Conservation (phyloP, 2,797 vertebrate species). For the Todus mexicanus region DNA sequence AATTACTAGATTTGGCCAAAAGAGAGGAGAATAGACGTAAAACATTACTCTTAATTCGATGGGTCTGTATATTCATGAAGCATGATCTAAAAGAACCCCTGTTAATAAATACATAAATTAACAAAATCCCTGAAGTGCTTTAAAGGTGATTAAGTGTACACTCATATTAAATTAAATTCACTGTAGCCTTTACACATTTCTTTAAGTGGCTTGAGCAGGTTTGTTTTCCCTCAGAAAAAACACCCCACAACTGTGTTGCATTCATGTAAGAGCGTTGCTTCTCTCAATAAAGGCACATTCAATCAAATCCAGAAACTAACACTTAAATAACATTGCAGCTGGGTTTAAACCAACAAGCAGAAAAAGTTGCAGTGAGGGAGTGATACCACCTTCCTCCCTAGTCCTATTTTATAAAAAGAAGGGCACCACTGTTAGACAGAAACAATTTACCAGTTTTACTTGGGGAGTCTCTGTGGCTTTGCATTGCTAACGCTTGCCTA, state of each 20-base stretch:
- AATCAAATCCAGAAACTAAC: conserved; percentile 25
- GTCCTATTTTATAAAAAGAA: neutral
- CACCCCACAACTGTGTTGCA: neutral
- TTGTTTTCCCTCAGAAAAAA: conserved; percentile 9
- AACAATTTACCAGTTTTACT: neutral
- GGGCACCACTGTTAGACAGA: neutral
- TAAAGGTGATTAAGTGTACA: conserved; percentile 40
- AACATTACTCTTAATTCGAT: neutral
- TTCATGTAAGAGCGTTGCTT: neutral
- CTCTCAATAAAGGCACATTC: conserved; percentile 42
- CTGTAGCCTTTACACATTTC: conserved; percentile 15
- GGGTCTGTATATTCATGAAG: neutral
- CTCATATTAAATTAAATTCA: conserved; percentile 36
- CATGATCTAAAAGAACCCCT: conserved; percentile 7
- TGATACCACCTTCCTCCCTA: neutral
- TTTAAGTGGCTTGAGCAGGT: neutral
- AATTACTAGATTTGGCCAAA: neutral
- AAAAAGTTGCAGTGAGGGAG: neutral
- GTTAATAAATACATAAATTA: conserved; percentile 29
- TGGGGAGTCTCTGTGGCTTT: neutral
- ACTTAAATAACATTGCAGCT: conserved; percentile 18
- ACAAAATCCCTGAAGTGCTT: conserved; percentile 40
- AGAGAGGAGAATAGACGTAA: neutral
- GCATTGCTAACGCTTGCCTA: neutral
- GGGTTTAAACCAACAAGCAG: conserved; percentile 33